Conservation (phyloP, 2,888 invertebrate species). For the Meghimatium bilineatum region DNA sequence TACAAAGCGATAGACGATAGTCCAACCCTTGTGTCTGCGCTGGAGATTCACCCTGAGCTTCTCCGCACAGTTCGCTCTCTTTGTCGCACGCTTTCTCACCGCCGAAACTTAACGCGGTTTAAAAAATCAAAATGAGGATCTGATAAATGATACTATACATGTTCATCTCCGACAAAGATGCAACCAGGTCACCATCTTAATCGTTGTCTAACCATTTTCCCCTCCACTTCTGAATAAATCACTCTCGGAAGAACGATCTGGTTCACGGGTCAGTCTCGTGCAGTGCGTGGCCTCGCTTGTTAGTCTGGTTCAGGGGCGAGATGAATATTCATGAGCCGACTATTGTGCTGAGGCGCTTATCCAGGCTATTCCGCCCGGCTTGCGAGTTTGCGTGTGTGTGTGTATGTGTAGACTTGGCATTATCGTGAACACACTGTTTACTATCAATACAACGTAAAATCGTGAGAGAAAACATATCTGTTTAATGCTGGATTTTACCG, state of each 20-base stretch:
- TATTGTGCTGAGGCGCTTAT: slow-evolving; percentile 56
- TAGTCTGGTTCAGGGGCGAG: slow-evolving; percentile 51
- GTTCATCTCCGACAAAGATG: slow-evolving; percentile 16
- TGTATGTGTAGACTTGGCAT: slow-evolving; percentile 2
- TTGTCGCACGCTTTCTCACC: slow-evolving; percentile 19
- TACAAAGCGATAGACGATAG: slow-evolving; percentile 14
- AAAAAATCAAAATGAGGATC: not conserved
- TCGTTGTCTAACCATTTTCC: slow-evolving; percentile 20
- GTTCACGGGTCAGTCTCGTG: slow-evolving; percentile 54
- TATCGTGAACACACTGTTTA: slow-evolving; percentile 37
- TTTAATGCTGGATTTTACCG: slow-evolving; percentile 25
- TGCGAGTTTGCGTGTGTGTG: slow-evolving; percentile 34
- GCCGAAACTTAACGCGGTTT: not conserved
- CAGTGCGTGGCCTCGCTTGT: slow-evolving; percentile 50
- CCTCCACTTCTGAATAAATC: slow-evolving; percentile 48
- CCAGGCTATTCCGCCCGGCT: slow-evolving; percentile 52
- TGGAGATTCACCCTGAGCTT: slow-evolving; percentile 2
- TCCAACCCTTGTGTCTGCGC: slow-evolving; percentile 42
- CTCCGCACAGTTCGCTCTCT: slow-evolving; percentile 6
- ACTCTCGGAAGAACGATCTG: slow-evolving; percentile 46
- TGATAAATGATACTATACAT: slow-evolving; percentile 12
- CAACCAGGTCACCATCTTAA: slow-evolving; percentile 44
- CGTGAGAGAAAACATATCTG: slow-evolving; percentile 19
- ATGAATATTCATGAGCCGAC: slow-evolving; percentile 53
- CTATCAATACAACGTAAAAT: slow-evolving; percentile 39